Evolutionary conservation across 1,140 invertebrate species (phyloP).

Genomic region (Protaetia brevitarsis): DNA sequence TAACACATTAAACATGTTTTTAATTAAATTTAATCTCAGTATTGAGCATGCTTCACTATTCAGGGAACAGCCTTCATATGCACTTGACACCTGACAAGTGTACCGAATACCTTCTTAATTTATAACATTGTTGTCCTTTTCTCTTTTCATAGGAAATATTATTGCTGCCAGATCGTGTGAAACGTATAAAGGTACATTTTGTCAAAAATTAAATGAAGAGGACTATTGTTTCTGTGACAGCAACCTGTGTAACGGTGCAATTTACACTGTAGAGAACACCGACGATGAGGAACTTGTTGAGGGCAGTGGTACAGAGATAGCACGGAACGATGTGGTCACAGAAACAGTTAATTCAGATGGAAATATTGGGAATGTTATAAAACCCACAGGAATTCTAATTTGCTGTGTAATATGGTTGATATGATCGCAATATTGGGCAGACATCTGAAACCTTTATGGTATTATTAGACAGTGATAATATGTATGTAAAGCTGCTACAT

Average conservation of each 20-base stretch:
- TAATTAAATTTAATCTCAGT: not conserved
- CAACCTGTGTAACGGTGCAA: not conserved
- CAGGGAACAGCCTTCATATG: too few species aligned
- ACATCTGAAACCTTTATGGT: not conserved
- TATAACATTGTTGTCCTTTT: too few species aligned
- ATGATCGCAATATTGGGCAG: not conserved
- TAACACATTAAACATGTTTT: not conserved
- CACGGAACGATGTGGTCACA: not conserved
- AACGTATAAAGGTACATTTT: not conserved
- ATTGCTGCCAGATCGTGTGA: not conserved
- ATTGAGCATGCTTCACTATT: too few species aligned
- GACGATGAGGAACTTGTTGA: not conserved
- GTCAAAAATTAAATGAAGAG: not conserved
- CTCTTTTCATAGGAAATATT: not conserved
- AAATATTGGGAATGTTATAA: not conserved
- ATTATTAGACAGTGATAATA: conserved; percentile 1
- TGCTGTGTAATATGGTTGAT: not conserved
- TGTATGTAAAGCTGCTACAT: not conserved
- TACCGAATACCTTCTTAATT: too few species aligned
- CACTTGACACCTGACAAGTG: too few species aligned
- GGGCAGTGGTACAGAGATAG: not conserved
- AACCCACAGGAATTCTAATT: not conserved
- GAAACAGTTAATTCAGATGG: not conserved
- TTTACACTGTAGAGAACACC: not conserved
- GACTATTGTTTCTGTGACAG: not conserved